These are phyloP conservation scores for Eulemur albifrons DNA, from an alignment of 2,797 vertebrate species.

Conservation along the genomic window DNA sequence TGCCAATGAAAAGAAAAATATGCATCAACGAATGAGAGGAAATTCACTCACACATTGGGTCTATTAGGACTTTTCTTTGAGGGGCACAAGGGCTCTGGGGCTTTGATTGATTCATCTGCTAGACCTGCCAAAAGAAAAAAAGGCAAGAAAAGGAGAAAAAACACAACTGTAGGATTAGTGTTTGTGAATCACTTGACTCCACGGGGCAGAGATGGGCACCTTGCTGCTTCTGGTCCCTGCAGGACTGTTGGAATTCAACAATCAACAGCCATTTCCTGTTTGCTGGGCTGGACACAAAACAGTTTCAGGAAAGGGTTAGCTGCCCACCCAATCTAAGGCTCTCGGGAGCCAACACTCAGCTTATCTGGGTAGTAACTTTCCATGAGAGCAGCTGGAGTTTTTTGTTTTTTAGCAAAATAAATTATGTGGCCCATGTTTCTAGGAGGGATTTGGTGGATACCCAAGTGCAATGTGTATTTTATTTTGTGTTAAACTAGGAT, in stretches of 20 bases:
- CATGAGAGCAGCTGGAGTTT: background rate
- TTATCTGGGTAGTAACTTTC: background rate
- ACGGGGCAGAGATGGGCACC: background rate
- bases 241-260: background rate
- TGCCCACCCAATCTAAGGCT: background rate
- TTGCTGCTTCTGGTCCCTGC: background rate
- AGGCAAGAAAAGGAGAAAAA: background rate
- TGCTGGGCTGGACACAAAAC: background rate
- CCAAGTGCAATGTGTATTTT: slow-evolving; percentile 59
- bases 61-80: background rate
- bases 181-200: background rate
- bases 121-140: background rate
- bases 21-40: background rate
- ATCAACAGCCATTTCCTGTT: background rate
- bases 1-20: background rate
- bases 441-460: background rate
- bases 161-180: background rate
- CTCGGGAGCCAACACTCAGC: background rate
- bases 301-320: slow-evolving; percentile 35
- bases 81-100: background rate
- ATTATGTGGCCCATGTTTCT: slow-evolving; percentile 19
- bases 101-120: background rate
- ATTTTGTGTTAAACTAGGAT: slow-evolving; percentile 53
- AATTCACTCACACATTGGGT: background rate
- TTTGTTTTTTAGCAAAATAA: slow-evolving; percentile 11